These are phyloP conservation scores for Phrynosoma blainvillii DNA, from an alignment of 2,113 vertebrate species.

Conservation along the genomic window DNA sequence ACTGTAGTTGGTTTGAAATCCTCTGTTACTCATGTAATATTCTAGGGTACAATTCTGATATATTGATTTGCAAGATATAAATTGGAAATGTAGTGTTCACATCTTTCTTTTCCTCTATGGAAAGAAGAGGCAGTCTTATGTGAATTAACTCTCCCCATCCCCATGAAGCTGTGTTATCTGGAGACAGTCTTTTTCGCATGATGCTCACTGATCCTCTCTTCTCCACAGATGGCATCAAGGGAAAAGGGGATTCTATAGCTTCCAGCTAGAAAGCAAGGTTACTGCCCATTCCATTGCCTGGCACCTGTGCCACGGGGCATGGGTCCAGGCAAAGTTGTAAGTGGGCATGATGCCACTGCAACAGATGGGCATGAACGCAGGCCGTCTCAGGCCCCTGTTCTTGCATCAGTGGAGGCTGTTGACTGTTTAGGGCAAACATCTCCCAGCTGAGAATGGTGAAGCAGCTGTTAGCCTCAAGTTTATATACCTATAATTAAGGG, in stretches of 20 bases:
- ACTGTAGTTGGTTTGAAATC: not conserved
- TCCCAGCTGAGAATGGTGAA: conserved; percentile 72
- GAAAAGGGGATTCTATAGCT: conserved; percentile 10
- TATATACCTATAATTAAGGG: conserved; percentile 74
- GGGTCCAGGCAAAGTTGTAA: conserved; percentile 44
- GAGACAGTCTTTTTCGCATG: accelerated
- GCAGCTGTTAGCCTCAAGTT: conserved; percentile 70
- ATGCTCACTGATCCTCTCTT: accelerated
- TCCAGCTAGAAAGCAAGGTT: conserved; percentile 17
- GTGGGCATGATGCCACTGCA: conserved; percentile 56
- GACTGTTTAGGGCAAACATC: conserved; percentile 66
- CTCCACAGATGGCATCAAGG: accelerated
- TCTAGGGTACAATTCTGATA: not conserved
- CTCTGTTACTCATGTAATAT: not conserved
- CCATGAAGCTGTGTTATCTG: not conserved
- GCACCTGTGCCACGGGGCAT: conserved; percentile 71
- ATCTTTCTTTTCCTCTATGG: not conserved
- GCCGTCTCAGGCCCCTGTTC: conserved; percentile 21
- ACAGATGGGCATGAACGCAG: conserved; percentile 64
- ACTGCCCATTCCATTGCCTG: conserved; percentile 49
- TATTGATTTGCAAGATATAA: not conserved
- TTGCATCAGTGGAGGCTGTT: conserved; percentile 17
- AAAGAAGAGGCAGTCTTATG: not conserved
- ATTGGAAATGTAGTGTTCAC: not conserved
- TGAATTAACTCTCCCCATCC: not conserved